A percentile compares a stretch with the other conserved stretches of the same genome.
Conservation (phyloP, 2,888 invertebrate species). For the Shargacucullia verbasci region DNA sequence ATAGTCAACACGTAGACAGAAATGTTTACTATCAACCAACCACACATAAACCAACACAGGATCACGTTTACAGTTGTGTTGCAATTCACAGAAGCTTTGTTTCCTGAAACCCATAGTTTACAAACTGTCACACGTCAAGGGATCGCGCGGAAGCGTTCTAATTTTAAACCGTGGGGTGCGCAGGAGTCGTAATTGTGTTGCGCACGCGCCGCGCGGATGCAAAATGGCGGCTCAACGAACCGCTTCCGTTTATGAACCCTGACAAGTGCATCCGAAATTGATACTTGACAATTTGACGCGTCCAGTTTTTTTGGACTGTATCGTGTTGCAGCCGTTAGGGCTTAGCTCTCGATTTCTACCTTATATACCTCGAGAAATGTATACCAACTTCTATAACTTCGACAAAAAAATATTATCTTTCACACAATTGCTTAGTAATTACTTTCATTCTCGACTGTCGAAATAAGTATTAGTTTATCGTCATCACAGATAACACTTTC, state of each 20-base stretch:
- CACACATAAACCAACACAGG: background rate
- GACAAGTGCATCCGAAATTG: conserved; percentile 77
- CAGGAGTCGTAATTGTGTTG: conserved; percentile 61
- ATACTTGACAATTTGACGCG: conserved; percentile 50
- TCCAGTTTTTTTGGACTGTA: conserved; percentile 19
- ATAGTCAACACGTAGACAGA: background rate
- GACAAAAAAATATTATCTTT: no score
- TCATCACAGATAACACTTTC: no score
- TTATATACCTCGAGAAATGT: background rate
- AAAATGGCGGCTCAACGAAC: conserved; percentile 76
- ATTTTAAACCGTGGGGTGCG: conserved; percentile 66
- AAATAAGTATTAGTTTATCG: no score
- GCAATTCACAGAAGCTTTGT: conserved; percentile 21
- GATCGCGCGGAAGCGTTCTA: conserved; percentile 71
- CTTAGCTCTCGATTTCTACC: background rate
- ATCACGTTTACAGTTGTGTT: conserved; percentile 2
- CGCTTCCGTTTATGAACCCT: conserved; percentile 73
- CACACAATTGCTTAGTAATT: no score
- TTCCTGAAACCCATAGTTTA: conserved; percentile 60
- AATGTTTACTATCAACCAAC: conserved; percentile 5
- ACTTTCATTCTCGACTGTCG: no score
- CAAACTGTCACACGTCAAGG: conserved; percentile 57
- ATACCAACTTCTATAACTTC: no score
- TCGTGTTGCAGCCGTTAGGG: conserved; percentile 7
- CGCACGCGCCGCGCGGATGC: conserved; percentile 74